Base-by-base conservation (phyloP, 92 coral and sea anemone genomes). In the Palythoa caribaeorum region DNA sequence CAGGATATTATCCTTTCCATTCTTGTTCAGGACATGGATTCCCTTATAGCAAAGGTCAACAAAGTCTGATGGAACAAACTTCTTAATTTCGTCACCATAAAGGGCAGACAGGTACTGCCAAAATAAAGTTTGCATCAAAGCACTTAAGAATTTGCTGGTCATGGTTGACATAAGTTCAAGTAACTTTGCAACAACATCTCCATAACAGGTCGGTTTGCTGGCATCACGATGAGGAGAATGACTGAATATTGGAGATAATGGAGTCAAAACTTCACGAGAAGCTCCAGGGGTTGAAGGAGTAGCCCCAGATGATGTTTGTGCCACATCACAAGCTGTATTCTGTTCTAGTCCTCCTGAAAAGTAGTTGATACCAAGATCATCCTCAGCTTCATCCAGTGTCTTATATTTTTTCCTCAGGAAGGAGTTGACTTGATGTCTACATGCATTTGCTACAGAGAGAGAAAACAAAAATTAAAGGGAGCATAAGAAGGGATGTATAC, bases 1-100 rank as follows among this genome's bases (percentile, higher is more conserved):
- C 52, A 91, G 4, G 36, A 80, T 78, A 53, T 90, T 80, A 40
- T 79, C 79, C 71, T 87, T 90, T n/a, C 77, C 79, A 38, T 78
- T 68, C 3, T 88, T 71, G 38, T 71, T 16, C 10, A 90, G 76
- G 12, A 83, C 79, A 37, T 55, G 51, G 80, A 90, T 87, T 2
- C 72, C 90, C 81, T 59, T 52, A 9, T 80, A 2, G 51, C 87
- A 71, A 5, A 80, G 40, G 21, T 38, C 70, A 5, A 90, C 59
- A 52, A 90, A 87, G 38, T 79, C 87, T 3, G 60, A 37, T 3
- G 53, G 16, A 16, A 90, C 87, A 86, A 78, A 90, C 14, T 51
- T 79, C n/a, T 16, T 55, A 2, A 87, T 79, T 13, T 80, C n/a
- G 3, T 87, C 47, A 14, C 76, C 69, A 14, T 14, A 60, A 17